Conservation (phyloP, 2,888 invertebrate species). For the Sinohyriopsis cumingii region DNA sequence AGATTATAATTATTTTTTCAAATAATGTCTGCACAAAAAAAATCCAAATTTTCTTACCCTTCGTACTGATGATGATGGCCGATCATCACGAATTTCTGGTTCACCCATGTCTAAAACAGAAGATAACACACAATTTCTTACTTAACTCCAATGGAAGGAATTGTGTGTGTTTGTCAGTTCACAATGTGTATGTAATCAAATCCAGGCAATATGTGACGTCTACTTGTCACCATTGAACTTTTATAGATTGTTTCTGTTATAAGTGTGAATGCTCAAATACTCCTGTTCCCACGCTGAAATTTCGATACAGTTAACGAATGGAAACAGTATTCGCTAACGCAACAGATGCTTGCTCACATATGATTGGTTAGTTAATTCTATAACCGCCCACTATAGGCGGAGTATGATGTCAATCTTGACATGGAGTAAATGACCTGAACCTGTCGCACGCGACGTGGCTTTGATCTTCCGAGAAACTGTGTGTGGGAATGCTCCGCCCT, state of each 20-base stretch:
- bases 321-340: slow-evolving; percentile 18
- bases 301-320: slow-evolving; percentile 54
- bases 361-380: slow-evolving; percentile 15
- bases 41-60: too few relatives aligned
- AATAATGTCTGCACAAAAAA: too few relatives aligned
- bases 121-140: too few relatives aligned
- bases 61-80: too few relatives aligned
- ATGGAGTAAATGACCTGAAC: slow-evolving; percentile 28
- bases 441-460: slow-evolving; percentile 37
- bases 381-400: slow-evolving; percentile 14
- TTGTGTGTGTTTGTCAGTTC: too few relatives aligned
- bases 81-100: too few relatives aligned
- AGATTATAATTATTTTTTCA: too few relatives aligned
- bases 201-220: too few relatives aligned
- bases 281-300: slow-evolving; percentile 64
- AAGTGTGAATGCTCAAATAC: slow-evolving; percentile 61
- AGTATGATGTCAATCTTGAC: slow-evolving; percentile 19
- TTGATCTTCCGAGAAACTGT: slow-evolving; percentile 16
- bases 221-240: slow-evolving; percentile 23
- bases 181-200: too few relatives aligned
- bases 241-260: slow-evolving; percentile 45
- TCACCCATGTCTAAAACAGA: too few relatives aligned
- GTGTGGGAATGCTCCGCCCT: slow-evolving; percentile 40
- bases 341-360: slow-evolving; percentile 26
- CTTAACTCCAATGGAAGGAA: too few relatives aligned